Evolutionary conservation across 2,888 invertebrate genomes (phyloP), one percentile per base, ranked within the genome.

Genomic region (Willowsia nigromaculata): DNA sequence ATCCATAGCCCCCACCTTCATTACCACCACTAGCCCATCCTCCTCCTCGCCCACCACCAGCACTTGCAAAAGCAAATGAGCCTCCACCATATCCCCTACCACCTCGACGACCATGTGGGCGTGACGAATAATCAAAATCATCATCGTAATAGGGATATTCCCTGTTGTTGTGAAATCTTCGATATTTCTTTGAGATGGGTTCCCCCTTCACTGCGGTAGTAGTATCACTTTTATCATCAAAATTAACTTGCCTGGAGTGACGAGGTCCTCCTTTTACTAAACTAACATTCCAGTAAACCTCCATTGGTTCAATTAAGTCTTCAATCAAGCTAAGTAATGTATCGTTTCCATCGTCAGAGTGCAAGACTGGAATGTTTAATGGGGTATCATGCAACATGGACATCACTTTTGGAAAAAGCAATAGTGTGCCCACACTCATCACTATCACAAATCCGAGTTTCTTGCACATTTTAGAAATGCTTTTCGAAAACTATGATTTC

Each of bases 41-140:
- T 47, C 37, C 37, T 4, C 37, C 37, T 37, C 37, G 5, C 9
- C 37, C 37, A 4, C 37, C 15, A 7, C 33, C 30, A 7, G 62
- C 6, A 62, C 18, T 37, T 1, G 53, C 59, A 62, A 22, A 62
- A 22, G 22, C 62, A 15, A n/a, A n/a, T n/a, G n/a, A n/a, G n/a
- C 56, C 74, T 11, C 68, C 76, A 13, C 89, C 86, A 25, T 86
- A 82, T n/a, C 76, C 68, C 33, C 84, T 37, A 0, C 87, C 90
- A n/a, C 74, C 84, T 18, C 80, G 56, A 9, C 89, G 43, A 0
- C 85, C 89, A 47, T 89, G 85, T 13, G 68, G 43, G 25, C 62
- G 62, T 13, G 37, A 37, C 18, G 2, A 22, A 78, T 22, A 43
- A 9, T 15, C 30, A 22, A 18, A 33, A 22, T 65, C 65, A 7